phyloP scores from a whole-genome alignment of 2,888 invertebrate species.

The Synanthedon myopaeformis region DNA sequence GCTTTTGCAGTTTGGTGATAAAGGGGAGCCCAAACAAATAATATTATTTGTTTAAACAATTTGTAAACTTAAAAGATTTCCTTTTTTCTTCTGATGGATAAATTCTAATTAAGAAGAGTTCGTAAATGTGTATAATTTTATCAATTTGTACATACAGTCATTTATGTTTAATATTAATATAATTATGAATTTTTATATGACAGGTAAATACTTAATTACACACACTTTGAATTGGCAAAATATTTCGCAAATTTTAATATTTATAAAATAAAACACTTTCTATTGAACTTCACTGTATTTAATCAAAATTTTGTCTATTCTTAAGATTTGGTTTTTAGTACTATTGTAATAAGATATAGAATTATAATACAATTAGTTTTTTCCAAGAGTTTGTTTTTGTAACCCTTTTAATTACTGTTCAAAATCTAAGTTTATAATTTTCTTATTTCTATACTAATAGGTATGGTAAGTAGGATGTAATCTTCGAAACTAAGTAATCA shows the following conservation, averaged over 20 bases:
- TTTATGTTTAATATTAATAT: conserved; percentile 3
- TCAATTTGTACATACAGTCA: conserved; percentile 52
- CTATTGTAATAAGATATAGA: conserved; percentile 51
- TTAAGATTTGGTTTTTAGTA: conserved; percentile 39
- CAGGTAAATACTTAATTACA: conserved; percentile 15
- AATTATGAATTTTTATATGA: conserved; percentile 20
- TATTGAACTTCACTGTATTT: conserved; percentile 7
- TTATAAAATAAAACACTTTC: neutral
- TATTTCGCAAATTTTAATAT: neutral
- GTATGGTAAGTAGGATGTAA: no score
- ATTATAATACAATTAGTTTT: conserved; percentile 26
- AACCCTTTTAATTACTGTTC: neutral
- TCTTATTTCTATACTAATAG: no score
- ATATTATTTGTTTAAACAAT: no score
- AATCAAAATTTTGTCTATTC: conserved; percentile 9
- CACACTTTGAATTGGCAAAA: neutral
- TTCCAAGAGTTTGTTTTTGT: conserved; percentile 14
- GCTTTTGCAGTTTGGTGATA: no score
- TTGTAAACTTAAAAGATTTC: no score
- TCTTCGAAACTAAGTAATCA: no score
- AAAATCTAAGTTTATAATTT: neutral
- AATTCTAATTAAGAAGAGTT: neutral
- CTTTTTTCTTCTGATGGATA: neutral
- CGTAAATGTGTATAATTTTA: conserved; percentile 32
- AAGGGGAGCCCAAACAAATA: no score